Conservation (phyloP, 2,888 invertebrate genomes). For the Clistopyga incitator region DNA sequence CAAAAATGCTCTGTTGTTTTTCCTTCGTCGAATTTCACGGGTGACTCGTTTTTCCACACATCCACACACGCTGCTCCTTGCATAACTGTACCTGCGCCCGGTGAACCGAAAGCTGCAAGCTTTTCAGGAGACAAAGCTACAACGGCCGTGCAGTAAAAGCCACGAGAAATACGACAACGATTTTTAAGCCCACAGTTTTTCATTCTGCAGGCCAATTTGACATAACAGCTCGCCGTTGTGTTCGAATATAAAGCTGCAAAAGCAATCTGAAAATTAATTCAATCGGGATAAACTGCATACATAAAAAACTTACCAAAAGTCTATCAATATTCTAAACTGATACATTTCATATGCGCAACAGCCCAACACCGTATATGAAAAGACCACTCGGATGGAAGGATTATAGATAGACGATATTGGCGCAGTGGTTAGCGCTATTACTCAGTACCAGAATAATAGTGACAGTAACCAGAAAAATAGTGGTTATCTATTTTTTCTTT, state of each 20-base stretch:
- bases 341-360: neutral
- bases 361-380: too few species aligned
- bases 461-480: too few species aligned
- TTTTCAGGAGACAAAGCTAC: neutral
- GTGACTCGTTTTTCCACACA: constrained; percentile 12
- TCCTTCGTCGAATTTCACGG: constrained; percentile 17
- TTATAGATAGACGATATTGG: too few species aligned
- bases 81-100: neutral
- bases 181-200: neutral
- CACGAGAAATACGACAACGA: constrained; percentile 7
- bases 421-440: too few species aligned
- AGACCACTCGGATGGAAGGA: too few species aligned
- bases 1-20: constrained; percentile 30
- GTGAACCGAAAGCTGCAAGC: neutral
- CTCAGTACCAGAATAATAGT: too few species aligned
- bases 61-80: neutral
- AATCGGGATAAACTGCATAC: neutral
- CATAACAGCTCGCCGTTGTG: neutral
- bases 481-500: too few species aligned
- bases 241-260: neutral
- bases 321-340: neutral
- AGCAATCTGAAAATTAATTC: neutral
- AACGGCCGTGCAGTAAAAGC: neutral
- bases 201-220: neutral
- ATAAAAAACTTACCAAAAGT: neutral